A percentile compares a stretch with the other conserved stretches of the same genome.
Evolutionary conservation across 1,140 invertebrate species (phyloP).

Genomic region (Conus betulinus): DNA sequence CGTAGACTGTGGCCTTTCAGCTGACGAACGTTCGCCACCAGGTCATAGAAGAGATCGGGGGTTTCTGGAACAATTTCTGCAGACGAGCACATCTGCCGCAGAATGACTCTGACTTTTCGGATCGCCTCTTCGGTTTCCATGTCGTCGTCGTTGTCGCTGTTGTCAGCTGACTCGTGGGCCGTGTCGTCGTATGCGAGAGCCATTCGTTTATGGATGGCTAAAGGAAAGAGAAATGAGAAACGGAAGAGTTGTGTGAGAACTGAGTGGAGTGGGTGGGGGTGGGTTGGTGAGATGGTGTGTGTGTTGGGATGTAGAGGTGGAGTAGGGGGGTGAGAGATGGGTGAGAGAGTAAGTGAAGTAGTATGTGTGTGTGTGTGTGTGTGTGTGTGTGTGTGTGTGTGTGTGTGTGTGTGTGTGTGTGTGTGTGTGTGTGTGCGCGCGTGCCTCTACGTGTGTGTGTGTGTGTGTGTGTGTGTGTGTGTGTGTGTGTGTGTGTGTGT

Average conservation of each 20-base stretch:
- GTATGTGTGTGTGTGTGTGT: no score
- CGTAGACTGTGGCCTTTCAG: slow-evolving; percentile 43
- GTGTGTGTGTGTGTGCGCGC: no score
- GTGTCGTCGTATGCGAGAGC: not conserved
- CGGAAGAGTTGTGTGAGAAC: no score
- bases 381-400: no score
- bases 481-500: no score
- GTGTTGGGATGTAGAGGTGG: not conserved
- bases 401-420: no score
- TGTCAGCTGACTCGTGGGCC: not conserved
- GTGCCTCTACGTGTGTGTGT: no score
- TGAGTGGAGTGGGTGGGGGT: no score
- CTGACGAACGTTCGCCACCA: slow-evolving; percentile 57
- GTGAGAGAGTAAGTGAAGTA: no score
- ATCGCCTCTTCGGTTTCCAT: not conserved
- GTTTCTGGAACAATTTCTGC: slow-evolving; percentile 60
- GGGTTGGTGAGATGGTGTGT: no score
- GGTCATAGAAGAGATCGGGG: slow-evolving; percentile 73
- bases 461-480: no score
- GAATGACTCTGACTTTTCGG: not conserved
- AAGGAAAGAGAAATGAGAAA: not conserved
- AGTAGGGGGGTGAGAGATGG: no score
- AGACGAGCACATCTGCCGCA: not conserved
- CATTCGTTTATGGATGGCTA: not conserved
- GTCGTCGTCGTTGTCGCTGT: not conserved